Percentiles rank a stretch among this genome's conserved stretches.
These are phyloP conservation scores for Rhizoglyphus robini DNA, from an alignment of 1,140 invertebrate genomes.

Conservation along the genomic window DNA sequence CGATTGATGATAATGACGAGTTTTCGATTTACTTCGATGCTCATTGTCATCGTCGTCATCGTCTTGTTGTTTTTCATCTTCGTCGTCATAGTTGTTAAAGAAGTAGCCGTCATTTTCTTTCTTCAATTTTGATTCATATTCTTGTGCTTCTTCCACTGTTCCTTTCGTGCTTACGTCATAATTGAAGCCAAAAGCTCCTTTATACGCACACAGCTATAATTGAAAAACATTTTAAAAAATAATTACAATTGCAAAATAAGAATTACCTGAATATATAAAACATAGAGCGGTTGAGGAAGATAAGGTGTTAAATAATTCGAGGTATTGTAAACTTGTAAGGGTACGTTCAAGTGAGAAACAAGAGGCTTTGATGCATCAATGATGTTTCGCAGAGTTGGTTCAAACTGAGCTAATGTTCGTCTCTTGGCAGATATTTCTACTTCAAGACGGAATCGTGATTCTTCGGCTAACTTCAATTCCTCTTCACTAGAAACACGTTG, in stretches of 20 bases:
- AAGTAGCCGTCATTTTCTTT: background rate
- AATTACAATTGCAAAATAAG: constrained; percentile 12
- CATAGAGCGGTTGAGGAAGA: constrained; percentile 66
- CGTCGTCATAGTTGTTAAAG: background rate
- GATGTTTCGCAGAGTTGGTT: constrained; percentile 57
- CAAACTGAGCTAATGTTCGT: constrained; percentile 60
- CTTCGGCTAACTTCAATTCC: constrained; percentile 56
- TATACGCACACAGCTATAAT: constrained; percentile 20
- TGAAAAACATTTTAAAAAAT: constrained; percentile 29
- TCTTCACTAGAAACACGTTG: constrained; percentile 67
- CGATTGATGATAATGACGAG: background rate
- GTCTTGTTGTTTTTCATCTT: background rate
- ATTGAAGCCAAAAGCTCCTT: constrained; percentile 3
- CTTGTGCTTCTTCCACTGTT: background rate
- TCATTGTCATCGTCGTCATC: constrained; percentile 4
- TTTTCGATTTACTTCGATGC: constrained; percentile 10
- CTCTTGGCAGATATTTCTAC: constrained; percentile 63
- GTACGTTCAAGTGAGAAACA: constrained; percentile 69
- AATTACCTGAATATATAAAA: constrained; percentile 63
- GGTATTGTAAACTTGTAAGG: constrained; percentile 57
- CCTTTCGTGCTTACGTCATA: background rate
- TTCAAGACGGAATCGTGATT: constrained; percentile 57
- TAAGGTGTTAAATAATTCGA: constrained; percentile 57
- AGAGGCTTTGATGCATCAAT: constrained; percentile 71
- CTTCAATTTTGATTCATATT: constrained; percentile 4